Base-by-base conservation (phyloP, 2,797 vertebrate genomes). In the Poecilia picta region DNA sequence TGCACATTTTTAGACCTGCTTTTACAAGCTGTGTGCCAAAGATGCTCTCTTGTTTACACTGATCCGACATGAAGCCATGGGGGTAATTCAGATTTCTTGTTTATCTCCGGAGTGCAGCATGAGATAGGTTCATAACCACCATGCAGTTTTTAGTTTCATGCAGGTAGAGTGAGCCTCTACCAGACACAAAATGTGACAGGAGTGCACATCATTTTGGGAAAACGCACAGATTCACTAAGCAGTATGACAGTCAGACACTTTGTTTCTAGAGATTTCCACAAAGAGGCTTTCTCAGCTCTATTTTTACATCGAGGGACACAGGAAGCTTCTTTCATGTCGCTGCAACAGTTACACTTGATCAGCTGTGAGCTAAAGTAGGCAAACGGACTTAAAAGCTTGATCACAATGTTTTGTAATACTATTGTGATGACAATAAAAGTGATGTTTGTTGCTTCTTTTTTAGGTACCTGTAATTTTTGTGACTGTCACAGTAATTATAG, bases 241-340 rank as follows among this genome's bases (percentile, higher is more conserved):
- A 25, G 41, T 75, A 51, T 18, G 81, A 81, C 83, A 87, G 81
- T 81, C 39, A 13, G 51, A 77, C 82, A 81, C 85, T 92, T 83
- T 87, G 78, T 88, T 62, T 62, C 57, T 31, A 62, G 13, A 62
- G 57, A 62, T 62, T 33, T 62, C 13, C 82, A 89, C 89, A 92
- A 93, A 90, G 85, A 83, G 18, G 73, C 87, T 89, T 92, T 91
- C 86, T 91, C 57, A 73, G 75, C 83, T 78, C 89, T 92, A 87
- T 88, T 91, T 90, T 85, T 80, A 87, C 80, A 51, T 49, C 62
- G 73, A 79, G 81, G 82, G 85, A 92, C 89, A 90, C 79, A 78
- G 82, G 80, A 80, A 84, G 86, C 88, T 87, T 93, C 88, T 87
- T 93, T 92, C 87, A 89, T 76, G 74, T 87, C 71, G 74, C 80